Percentiles rank a stretch among this genome's conserved stretches.
Evolutionary conservation across 2,113 vertebrate species (phyloP).

Genomic region (Sphaerodactylus townsendi): DNA sequence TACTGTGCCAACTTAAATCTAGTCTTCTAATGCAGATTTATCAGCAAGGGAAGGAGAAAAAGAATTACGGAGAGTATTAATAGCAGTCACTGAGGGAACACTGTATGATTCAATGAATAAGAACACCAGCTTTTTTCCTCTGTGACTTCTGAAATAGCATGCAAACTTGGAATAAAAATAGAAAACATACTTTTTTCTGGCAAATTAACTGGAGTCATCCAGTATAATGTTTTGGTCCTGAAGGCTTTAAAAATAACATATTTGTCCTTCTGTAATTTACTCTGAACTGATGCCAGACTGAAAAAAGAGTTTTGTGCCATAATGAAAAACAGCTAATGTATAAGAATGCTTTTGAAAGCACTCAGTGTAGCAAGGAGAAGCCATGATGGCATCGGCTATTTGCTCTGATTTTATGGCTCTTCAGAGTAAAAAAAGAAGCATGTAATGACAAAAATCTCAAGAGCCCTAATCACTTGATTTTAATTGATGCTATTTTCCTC

Average conservation of each 20-base stretch:
- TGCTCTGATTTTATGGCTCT: slow-evolving; percentile 17
- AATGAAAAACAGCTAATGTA: slow-evolving; percentile 27
- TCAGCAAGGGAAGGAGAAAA: slow-evolving; percentile 1
- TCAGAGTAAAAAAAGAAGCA: background rate
- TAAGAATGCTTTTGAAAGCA: slow-evolving; percentile 44
- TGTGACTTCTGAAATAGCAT: slow-evolving; percentile 8
- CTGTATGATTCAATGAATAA: slow-evolving; percentile 23
- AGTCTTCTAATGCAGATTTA: slow-evolving; percentile 1
- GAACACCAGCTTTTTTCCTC: slow-evolving; percentile 25
- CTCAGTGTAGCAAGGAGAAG: slow-evolving; percentile 43
- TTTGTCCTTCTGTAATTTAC: slow-evolving; percentile 26
- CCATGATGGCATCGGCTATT: background rate
- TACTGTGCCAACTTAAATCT: background rate
- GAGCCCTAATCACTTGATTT: slow-evolving; percentile 23
- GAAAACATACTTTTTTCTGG: background rate
- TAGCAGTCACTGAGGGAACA: slow-evolving; percentile 9
- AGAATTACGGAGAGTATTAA: slow-evolving; percentile 8
- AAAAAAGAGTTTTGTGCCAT: slow-evolving; percentile 2
- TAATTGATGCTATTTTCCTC: slow-evolving; percentile 30
- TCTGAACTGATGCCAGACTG: slow-evolving; percentile 19
- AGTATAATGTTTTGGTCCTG: background rate
- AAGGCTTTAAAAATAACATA: slow-evolving; percentile 15
- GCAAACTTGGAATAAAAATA: background rate
- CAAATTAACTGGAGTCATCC: background rate
- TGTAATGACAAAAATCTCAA: slow-evolving; percentile 53